Conservation (phyloP, 2,797 vertebrate genomes). For the Hypotaenidia okinawae region DNA sequence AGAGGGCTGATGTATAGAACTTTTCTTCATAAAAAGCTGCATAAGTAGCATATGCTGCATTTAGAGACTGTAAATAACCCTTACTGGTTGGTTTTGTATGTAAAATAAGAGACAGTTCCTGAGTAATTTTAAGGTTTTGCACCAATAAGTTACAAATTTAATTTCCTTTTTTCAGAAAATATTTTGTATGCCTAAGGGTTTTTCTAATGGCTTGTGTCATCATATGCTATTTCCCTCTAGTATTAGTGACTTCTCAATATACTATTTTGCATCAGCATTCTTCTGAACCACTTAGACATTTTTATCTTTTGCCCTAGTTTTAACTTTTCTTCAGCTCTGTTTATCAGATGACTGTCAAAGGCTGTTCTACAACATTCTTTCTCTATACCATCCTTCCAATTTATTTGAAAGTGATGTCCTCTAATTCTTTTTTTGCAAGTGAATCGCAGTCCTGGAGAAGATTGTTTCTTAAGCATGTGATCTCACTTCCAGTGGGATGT, state of each 20-base stretch:
- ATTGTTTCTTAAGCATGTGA: background rate
- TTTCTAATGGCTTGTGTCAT: conserved; percentile 35
- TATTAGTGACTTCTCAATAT: background rate
- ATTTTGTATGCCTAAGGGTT: background rate
- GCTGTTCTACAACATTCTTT: background rate
- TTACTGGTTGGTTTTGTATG: background rate
- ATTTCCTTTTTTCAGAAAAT: conserved; percentile 10
- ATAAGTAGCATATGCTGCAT: background rate
- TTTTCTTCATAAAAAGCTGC: background rate
- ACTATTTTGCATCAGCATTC: background rate
- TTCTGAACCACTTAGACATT: background rate
- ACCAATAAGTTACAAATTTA: background rate
- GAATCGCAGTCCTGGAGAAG: background rate
- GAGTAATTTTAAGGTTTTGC: background rate
- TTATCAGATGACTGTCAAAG: conserved; percentile 40
- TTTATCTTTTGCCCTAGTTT: conserved; percentile 24
- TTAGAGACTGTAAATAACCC: background rate
- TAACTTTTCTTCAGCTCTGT: conserved; percentile 6
- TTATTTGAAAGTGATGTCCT: conserved; percentile 12
- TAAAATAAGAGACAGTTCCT: background rate
- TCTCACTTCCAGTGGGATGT: background rate
- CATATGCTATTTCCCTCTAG: background rate
- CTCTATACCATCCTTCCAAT: background rate
- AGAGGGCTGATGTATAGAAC: background rate
- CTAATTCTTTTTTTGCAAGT: background rate